A percentile compares a stretch with the other conserved stretches of the same genome.
These are phyloP conservation scores for Eremobia ochroleuca DNA, from an alignment of 2,888 invertebrate species.

Conservation along the genomic window DNA sequence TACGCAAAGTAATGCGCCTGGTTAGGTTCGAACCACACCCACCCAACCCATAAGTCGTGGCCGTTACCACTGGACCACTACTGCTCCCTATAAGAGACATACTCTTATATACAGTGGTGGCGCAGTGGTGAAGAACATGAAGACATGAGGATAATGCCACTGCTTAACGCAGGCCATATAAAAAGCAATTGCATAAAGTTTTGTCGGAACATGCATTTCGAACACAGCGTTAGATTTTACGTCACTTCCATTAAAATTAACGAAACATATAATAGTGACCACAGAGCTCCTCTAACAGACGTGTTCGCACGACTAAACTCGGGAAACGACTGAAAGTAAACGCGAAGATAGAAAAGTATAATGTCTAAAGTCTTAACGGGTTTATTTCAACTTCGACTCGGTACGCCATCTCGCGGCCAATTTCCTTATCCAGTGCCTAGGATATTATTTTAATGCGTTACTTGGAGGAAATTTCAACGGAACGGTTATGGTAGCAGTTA, in stretches of 20 bases:
- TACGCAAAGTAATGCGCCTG: not conserved
- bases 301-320: slow-evolving; percentile 48
- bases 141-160: too few species aligned
- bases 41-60: too few species aligned
- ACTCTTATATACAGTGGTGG: too few species aligned
- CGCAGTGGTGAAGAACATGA: too few species aligned
- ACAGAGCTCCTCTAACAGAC: slow-evolving; percentile 35
- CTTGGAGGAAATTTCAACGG: slow-evolving; percentile 78
- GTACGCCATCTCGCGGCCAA: slow-evolving; percentile 84
- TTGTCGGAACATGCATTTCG: slow-evolving; percentile 17
- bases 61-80: too few species aligned
- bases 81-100: too few species aligned
- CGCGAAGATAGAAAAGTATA: slow-evolving; percentile 72
- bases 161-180: not conserved
- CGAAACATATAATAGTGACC: slow-evolving; percentile 51
- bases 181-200: slow-evolving; percentile 30
- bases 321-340: slow-evolving; percentile 64
- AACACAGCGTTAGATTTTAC: slow-evolving; percentile 33
- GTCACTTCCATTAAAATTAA: slow-evolving; percentile 53
- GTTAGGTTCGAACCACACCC: too few species aligned
- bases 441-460: slow-evolving; percentile 85
- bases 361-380: slow-evolving; percentile 80
- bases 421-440: slow-evolving; percentile 79
- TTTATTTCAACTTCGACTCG: slow-evolving; percentile 81
- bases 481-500: slow-evolving; percentile 83